phyloP scores from a whole-genome alignment of 1,140 invertebrate species.

The Goniozus legneri region DNA sequence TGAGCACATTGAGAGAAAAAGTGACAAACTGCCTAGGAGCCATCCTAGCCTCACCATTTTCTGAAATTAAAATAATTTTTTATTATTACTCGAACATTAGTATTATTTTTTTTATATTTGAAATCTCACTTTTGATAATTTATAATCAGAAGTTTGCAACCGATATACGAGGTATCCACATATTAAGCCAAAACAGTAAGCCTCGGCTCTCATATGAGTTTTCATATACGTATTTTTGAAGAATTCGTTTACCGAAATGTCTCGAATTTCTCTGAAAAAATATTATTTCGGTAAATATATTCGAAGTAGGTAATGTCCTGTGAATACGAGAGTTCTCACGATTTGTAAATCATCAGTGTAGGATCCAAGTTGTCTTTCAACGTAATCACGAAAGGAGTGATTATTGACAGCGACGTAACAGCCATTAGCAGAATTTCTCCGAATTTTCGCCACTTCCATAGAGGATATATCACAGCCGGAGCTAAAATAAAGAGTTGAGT shows the following conservation, averaged over 20 bases:
- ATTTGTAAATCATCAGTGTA: constrained; percentile 62
- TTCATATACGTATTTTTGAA: constrained; percentile 65
- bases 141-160: constrained; percentile 58
- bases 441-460: constrained; percentile 63
- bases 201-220: constrained; percentile 67
- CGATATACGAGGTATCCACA: constrained; percentile 63
- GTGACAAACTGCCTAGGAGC: constrained; percentile 55
- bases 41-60: constrained; percentile 57
- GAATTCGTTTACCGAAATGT: constrained; percentile 61
- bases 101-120: constrained; percentile 8
- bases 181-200: constrained; percentile 64
- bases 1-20: constrained; percentile 59
- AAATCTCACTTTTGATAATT: constrained; percentile 40
- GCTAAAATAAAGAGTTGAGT: constrained; percentile 80
- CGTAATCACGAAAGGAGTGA: constrained; percentile 64
- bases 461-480: constrained; percentile 69
- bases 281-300: constrained; percentile 13
- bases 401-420: constrained; percentile 55
- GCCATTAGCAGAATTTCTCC: constrained; percentile 58
- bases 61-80: constrained; percentile 38
- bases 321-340: constrained; percentile 52
- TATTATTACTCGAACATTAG: not conserved
- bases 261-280: constrained; percentile 60
- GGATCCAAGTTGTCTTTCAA: constrained; percentile 60
- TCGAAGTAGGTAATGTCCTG: not conserved